Base-by-base conservation (phyloP, 2,797 vertebrate species). In the Phaenicophaeus curvirostris region DNA sequence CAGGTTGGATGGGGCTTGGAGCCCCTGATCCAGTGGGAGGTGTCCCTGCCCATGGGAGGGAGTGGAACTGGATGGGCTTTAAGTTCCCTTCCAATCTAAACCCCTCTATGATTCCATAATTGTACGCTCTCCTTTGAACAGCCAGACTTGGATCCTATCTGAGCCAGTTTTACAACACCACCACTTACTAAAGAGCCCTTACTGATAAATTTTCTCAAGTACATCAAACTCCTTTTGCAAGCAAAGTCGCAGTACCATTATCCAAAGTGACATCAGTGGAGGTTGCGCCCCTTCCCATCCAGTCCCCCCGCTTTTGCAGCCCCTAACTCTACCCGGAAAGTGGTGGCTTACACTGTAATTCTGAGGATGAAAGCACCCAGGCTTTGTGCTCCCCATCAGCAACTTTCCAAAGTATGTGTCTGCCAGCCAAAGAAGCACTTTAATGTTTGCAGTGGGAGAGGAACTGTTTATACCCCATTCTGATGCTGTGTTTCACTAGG, bases 181-280 rank as follows among this genome's bases (percentile, higher is more conserved):
- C 3, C 35, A 30, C 51, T 42, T 15, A 25, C 3, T 42, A 15
- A 53, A 54, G 35, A 24, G 28, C 37, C 61, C 42, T 69, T 23
- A 9, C 24, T 24, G 23, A 6, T 2, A 9, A 39, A 39, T 39
- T 39, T 39, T 16, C 46, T 44, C 35, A 17, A 50, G 20, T 42
- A 27, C n/a, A 28, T 2, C 9, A 4, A 73, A 11, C 20, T 42
- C 35, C 13, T 62, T 42, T 20, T 59, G 44, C 39, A 42, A 46
- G 18, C 5, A 15, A 68, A 77, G 58, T n/a, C 41, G 12, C 0
- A 0, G 17, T 27, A 39, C 1, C 15, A 2, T 39, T 73, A 50
- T 73, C n/a, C 35, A 41, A 92, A 77, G 50, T 2, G 0, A 5
- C 14, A 33, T 6, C 61, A 87, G 30, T 3, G 6, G n/a, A 46